Conservation (phyloP, 92 coral and sea anemone genomes). For the Palythoa heliodiscus region DNA sequence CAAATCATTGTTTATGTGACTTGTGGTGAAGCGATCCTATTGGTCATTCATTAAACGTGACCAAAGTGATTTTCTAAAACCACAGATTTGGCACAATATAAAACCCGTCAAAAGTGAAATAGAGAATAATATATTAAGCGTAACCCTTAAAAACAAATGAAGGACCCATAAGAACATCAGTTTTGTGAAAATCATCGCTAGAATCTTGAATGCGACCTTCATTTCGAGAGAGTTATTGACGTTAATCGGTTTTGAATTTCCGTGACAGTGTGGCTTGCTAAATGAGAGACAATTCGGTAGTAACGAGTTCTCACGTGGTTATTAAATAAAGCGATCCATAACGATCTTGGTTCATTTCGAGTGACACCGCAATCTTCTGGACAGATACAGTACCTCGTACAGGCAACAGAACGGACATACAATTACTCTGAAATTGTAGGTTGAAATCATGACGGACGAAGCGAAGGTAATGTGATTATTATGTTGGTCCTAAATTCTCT, state of each 20-base stretch:
- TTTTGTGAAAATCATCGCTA: not conserved
- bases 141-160: conserved; percentile 1
- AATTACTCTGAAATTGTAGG: not conserved
- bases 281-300: not conserved
- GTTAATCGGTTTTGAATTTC: not conserved
- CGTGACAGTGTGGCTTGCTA: conserved; percentile 27
- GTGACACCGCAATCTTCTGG: too few species aligned
- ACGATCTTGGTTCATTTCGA: not conserved
- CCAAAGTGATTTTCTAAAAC: conserved; percentile 20
- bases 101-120: not conserved
- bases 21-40: not conserved
- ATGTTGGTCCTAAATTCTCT: not conserved
- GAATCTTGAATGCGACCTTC: not conserved
- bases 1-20: conserved; percentile 26
- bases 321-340: not conserved
- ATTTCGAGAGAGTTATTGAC: not conserved
- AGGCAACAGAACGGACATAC: not conserved
- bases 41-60: conserved; percentile 20
- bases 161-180: not conserved
- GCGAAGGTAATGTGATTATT: conserved; percentile 6
- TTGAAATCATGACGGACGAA: conserved; percentile 4
- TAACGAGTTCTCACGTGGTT: conserved; percentile 7
- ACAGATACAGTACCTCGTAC: not conserved
- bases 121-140: not conserved
- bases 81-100: conserved; percentile 17